A percentile compares a stretch with the other conserved stretches of the same genome.
Evolutionary conservation across 2,797 vertebrate species (phyloP).

Genomic region (Paramormyrops hopkinsi): DNA sequence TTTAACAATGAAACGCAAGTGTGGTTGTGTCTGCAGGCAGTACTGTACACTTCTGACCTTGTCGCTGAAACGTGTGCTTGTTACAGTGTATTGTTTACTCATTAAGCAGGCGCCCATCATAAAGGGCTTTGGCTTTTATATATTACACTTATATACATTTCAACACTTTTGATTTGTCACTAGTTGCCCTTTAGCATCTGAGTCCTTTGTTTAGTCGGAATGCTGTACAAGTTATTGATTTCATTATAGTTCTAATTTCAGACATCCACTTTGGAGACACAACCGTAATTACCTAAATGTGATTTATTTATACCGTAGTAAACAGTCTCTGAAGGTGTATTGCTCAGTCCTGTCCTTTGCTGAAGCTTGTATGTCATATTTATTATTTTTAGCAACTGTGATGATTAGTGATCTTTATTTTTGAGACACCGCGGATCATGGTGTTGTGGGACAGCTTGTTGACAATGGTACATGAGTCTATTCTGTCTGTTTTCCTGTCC

Average conservation of each 20-base stretch:
- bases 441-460: neutral
- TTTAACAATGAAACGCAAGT: neutral
- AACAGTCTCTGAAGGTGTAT: neutral
- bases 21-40: neutral
- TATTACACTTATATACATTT: neutral
- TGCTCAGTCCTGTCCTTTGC: neutral
- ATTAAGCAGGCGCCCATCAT: neutral
- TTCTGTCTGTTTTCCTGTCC: constrained; percentile 52
- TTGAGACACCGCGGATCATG: neutral
- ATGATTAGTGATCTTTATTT: neutral
- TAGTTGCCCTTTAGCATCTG: neutral
- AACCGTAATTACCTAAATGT: neutral
- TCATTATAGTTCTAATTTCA: neutral
- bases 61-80: neutral
- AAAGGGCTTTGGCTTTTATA: neutral
- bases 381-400: neutral
- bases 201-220: neutral
- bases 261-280: neutral
- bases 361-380: neutral
- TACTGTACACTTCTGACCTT: neutral
- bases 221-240: neutral
- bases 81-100: neutral
- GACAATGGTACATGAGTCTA: neutral
- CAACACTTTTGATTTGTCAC: neutral
- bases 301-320: neutral